phyloP scores from a whole-genome alignment of 2,113 vertebrate genomes.

The Diadophis punctatus region DNA sequence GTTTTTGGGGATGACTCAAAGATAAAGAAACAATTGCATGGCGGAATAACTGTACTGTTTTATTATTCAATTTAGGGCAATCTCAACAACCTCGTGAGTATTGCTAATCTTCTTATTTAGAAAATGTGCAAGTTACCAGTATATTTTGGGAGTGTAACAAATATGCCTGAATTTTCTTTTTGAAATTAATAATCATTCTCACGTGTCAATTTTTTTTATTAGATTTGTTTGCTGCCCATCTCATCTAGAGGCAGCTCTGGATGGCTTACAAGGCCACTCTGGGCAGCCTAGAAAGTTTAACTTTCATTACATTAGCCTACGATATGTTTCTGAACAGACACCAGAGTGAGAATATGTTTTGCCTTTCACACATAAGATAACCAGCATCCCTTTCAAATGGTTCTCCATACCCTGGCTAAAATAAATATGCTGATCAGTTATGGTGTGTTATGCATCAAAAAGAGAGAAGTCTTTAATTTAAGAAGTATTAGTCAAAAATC shows the following conservation, averaged over 20 bases:
- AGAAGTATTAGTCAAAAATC: too few relatives aligned
- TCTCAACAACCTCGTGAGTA: accelerated
- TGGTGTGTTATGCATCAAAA: neutral
- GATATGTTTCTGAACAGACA: neutral
- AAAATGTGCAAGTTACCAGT: neutral
- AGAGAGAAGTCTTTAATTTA: neutral
- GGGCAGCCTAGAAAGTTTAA: neutral
- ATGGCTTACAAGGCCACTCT: too few relatives aligned
- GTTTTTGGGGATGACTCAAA: too few relatives aligned
- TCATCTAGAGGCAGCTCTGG: neutral
- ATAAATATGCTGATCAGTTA: neutral
- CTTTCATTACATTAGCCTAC: neutral
- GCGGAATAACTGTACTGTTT: neutral
- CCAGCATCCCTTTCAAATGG: too few relatives aligned
- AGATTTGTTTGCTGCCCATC: neutral
- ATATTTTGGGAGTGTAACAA: neutral
- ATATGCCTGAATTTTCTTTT: neutral
- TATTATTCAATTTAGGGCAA: neutral
- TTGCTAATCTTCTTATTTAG: neutral
- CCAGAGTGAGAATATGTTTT: neutral
- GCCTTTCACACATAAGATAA: neutral
- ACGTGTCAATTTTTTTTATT: neutral
- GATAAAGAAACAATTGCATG: neutral
- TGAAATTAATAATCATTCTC: neutral
- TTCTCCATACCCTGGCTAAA: too few relatives aligned